These are phyloP conservation scores for Morphnarchus princeps DNA, from an alignment of 2,113 vertebrate species.

Conservation along the genomic window DNA sequence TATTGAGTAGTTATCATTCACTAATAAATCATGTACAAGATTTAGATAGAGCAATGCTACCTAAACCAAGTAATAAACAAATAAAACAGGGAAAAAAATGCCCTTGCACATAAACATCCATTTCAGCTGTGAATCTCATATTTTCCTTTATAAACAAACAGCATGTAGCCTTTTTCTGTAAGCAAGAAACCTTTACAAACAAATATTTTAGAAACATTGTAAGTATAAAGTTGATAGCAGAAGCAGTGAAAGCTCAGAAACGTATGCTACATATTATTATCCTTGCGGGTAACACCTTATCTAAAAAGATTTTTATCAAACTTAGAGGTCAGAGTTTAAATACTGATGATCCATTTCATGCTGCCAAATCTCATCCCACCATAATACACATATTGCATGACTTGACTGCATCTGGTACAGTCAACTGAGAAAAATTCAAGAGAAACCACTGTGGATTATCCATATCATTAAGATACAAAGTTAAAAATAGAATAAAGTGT, in stretches of 20 bases:
- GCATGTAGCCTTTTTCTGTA: neutral
- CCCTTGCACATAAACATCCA: neutral
- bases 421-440: neutral
- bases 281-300: neutral
- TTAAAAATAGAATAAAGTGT: neutral
- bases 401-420: neutral
- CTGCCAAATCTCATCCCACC: neutral
- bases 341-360: neutral
- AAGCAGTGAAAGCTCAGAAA: neutral
- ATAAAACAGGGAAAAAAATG: neutral
- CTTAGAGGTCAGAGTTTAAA: neutral
- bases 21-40: neutral
- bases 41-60: neutral
- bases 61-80: neutral
- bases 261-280: neutral
- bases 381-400: neutral
- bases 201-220: neutral
- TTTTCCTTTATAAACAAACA: neutral
- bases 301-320: neutral
- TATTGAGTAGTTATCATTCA: neutral
- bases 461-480: neutral
- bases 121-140: neutral
- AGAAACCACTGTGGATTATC: neutral
- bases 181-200: neutral
- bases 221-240: neutral